Evolutionary conservation across 2,113 vertebrate genomes (phyloP).

Genomic region (Sprattus sprattus): DNA sequence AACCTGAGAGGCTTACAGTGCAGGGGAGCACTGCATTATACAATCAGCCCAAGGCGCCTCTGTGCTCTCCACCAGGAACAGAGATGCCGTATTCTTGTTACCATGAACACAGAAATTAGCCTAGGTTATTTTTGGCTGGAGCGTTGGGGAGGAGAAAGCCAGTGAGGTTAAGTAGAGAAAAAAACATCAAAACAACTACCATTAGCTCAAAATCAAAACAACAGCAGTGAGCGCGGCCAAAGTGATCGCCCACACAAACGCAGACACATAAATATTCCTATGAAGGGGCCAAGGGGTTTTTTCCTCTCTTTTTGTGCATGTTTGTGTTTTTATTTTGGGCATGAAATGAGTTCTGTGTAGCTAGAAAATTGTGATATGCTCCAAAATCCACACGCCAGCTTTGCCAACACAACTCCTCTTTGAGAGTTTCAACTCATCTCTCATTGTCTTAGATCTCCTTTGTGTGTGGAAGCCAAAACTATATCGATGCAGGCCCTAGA

Average conservation of each 20-base stretch:
- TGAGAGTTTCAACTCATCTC: too few relatives aligned
- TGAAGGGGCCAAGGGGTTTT: not conserved
- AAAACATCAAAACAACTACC: conserved; percentile 34
- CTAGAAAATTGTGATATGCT: not conserved
- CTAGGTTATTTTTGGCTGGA: not conserved
- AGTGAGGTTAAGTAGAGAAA: conserved; percentile 29
- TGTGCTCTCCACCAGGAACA: not conserved
- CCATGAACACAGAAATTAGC: conserved; percentile 3
- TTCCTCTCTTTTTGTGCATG: not conserved
- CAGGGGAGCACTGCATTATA: not conserved
- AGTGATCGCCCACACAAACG: not conserved
- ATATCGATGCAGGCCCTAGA: too few relatives aligned
- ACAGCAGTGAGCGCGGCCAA: not conserved
- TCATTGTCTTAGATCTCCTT: too few relatives aligned
- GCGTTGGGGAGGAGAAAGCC: conserved; percentile 17
- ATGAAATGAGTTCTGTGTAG: not conserved
- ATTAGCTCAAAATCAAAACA: conserved; percentile 25
- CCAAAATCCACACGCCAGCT: not conserved
- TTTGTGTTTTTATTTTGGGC: not conserved
- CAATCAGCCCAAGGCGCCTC: not conserved
- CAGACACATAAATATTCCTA: not conserved
- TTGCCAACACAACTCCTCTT: not conserved
- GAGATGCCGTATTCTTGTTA: not conserved
- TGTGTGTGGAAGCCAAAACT: too few relatives aligned
- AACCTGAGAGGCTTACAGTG: not conserved